phyloP scores from a whole-genome alignment of 2,888 invertebrate species.

The Automeris io region DNA sequence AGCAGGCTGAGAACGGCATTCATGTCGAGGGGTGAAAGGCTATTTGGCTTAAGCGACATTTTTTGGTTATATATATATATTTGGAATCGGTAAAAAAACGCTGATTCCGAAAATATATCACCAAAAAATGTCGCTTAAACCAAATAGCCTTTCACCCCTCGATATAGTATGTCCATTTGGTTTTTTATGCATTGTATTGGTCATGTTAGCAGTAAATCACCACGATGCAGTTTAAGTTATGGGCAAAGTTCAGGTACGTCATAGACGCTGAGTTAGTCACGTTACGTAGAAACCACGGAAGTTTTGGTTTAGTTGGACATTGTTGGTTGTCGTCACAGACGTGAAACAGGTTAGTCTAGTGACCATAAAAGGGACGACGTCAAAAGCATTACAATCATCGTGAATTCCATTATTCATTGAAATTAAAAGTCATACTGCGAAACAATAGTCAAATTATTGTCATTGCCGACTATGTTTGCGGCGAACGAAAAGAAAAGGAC shows the following conservation, averaged over 20 bases:
- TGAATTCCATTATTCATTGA: not conserved
- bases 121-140: no score
- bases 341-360: not conserved
- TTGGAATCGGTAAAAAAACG: no score
- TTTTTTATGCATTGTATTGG: not conserved
- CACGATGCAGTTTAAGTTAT: no score
- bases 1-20: not conserved
- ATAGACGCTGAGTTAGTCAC: not conserved
- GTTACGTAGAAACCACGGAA: not conserved
- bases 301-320: no score
- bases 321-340: not conserved
- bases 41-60: no score
- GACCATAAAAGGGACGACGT: not conserved
- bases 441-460: not conserved
- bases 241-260: slow-evolving; percentile 1
- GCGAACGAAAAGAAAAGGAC: no score
- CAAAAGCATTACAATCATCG: not conserved
- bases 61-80: no score
- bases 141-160: no score
- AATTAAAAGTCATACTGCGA: not conserved
- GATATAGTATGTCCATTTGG: no score
- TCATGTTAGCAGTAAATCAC: no score
- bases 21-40: not conserved
- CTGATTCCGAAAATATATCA: no score
- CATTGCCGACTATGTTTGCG: not conserved